Percentiles rank a stretch among this genome's conserved stretches.
Conservation (phyloP, 2,113 vertebrate species). For the Neodon shergylaensis region DNA sequence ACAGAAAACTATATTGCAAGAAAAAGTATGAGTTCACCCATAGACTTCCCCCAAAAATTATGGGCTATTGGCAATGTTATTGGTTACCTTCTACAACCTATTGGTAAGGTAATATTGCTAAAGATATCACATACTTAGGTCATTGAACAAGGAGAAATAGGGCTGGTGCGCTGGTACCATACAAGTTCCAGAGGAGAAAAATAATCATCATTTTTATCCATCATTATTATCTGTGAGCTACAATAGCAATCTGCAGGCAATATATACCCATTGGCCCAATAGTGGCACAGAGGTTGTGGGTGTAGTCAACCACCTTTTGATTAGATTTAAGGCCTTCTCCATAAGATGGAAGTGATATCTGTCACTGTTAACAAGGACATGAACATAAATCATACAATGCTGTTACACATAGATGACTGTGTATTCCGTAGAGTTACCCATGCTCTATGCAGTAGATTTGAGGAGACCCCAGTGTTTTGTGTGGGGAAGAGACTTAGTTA, state of each 20-base stretch:
- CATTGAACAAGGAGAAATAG: not conserved
- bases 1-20: not conserved
- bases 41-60: not conserved
- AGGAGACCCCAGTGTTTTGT: not conserved
- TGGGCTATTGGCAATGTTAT: not conserved
- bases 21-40: not conserved
- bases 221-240: not conserved
- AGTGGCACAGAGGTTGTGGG: not conserved
- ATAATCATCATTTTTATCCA: not conserved
- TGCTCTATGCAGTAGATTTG: not conserved
- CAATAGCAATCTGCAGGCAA: not conserved
- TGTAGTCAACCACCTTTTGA: not conserved
- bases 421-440: not conserved
- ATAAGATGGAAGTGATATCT: not conserved
- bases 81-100: not conserved
- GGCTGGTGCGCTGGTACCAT: not conserved
- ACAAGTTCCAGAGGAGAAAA: not conserved
- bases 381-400: not conserved
- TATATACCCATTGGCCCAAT: not conserved
- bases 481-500: not conserved
- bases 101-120: not conserved
- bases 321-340: not conserved
- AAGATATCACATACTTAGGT: not conserved
- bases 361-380: not conserved
- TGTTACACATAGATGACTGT: not conserved